These are phyloP conservation scores for Drosophila koepferae DNA, from an alignment of 2,888 invertebrate genomes.

Conservation along the genomic window DNA sequence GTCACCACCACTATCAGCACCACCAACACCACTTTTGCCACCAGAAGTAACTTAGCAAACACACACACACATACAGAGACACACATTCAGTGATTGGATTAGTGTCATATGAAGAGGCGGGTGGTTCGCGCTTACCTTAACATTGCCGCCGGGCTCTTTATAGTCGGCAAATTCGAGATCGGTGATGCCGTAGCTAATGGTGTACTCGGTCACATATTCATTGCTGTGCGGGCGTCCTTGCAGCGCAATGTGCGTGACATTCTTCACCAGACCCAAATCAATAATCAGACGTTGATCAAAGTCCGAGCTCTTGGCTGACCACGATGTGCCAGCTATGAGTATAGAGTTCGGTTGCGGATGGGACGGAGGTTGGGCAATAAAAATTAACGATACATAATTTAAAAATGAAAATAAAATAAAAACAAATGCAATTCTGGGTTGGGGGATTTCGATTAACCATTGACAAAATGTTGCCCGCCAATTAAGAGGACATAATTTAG, in stretches of 20 bases:
- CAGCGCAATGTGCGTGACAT: slow-evolving; percentile 94
- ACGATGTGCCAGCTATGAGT: slow-evolving; percentile 94
- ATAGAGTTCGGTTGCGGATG: background rate
- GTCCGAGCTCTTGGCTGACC: slow-evolving; percentile 96
- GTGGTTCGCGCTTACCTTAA: slow-evolving; percentile 89
- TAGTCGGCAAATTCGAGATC: slow-evolving; percentile 95
- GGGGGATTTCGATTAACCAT: slow-evolving; percentile 33
- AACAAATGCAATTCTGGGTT: slow-evolving; percentile 41
- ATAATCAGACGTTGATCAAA: slow-evolving; percentile 96
- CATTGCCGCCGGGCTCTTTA: slow-evolving; percentile 95
- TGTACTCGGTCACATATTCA: slow-evolving; percentile 97
- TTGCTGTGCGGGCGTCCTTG: slow-evolving; percentile 95
- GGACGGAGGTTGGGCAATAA: slow-evolving; percentile 32
- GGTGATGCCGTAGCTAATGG: slow-evolving; percentile 96
- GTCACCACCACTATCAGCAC: slow-evolving; percentile 21
- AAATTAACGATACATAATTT: slow-evolving; percentile 59
- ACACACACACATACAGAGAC: slow-evolving; percentile 7
- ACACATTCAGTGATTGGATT: slow-evolving; percentile 39
- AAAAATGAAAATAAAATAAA: slow-evolving; percentile 59
- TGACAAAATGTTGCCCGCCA: slow-evolving; percentile 56
- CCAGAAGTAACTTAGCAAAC: slow-evolving; percentile 3
- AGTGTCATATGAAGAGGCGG: slow-evolving; percentile 32
- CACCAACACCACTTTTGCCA: background rate
- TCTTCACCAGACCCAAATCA: slow-evolving; percentile 94
- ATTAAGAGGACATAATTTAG: slow-evolving; percentile 77